These are phyloP conservation scores for Drosophila multiciliata DNA, from an alignment of 2,888 invertebrate species.

Conservation along the genomic window DNA sequence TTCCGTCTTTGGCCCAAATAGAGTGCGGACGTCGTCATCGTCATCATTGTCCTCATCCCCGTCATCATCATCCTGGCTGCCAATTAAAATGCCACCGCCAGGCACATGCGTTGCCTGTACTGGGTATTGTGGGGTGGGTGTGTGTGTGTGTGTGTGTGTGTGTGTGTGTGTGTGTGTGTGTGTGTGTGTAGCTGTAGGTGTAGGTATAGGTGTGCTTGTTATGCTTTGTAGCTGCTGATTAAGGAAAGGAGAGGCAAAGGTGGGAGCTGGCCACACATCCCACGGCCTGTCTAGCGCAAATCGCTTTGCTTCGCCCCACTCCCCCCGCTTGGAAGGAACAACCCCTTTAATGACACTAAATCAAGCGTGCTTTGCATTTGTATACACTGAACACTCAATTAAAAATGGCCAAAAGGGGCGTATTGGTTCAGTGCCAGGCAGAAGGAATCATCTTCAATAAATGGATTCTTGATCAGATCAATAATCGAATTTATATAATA, in stretches of 20 bases:
- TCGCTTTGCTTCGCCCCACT: conserved; percentile 22
- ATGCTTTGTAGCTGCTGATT: conserved; percentile 25
- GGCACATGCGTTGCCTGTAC: conserved; percentile 53
- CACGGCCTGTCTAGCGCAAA: conserved; percentile 54
- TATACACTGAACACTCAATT: neutral
- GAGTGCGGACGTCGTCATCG: conserved; percentile 46
- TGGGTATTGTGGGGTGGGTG: neutral
- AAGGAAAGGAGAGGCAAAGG: neutral
- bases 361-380: conserved; percentile 79
- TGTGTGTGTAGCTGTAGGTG: conserved; percentile 6
- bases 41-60: conserved; percentile 19
- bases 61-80: conserved; percentile 62
- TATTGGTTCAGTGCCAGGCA: neutral
- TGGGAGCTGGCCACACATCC: conserved; percentile 36
- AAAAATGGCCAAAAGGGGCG: neutral
- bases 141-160: conserved; percentile 15
- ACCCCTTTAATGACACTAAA: conserved; percentile 77
- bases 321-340: conserved; percentile 36
- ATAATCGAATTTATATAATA: neutral
- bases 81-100: conserved; percentile 81
- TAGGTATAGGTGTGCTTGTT: neutral
- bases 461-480: neutral
- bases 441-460: neutral
- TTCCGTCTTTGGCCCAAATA: conserved; percentile 65
- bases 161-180: conserved; percentile 9